A percentile compares a stretch with the other conserved stretches of the same genome.
Evolutionary conservation across 2,113 vertebrate genomes (phyloP).

Genomic region (Xenotilapia flavipinnis): DNA sequence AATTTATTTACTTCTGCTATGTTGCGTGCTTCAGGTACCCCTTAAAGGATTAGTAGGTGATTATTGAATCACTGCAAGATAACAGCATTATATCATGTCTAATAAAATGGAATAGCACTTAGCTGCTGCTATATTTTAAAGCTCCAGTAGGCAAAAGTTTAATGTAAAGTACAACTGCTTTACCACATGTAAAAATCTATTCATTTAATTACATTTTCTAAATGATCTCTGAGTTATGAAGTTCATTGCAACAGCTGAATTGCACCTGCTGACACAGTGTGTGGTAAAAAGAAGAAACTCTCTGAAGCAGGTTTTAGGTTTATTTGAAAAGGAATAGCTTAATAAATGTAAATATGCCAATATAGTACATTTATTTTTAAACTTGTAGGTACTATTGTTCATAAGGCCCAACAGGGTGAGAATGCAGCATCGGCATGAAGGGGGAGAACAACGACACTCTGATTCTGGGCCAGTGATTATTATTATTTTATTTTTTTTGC

Average conservation of each 20-base stretch:
- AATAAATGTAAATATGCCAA: not conserved
- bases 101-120: not conserved
- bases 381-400: slow-evolving; percentile 58
- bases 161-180: not conserved
- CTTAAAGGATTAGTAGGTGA: not conserved
- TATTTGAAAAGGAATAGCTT: not conserved
- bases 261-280: not conserved
- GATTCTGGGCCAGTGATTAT: slow-evolving; percentile 80
- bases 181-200: not conserved
- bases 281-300: not conserved
- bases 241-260: not conserved
- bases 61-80: not conserved
- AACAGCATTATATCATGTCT: not conserved
- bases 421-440: slow-evolving; percentile 89
- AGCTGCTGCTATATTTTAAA: not conserved
- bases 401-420: slow-evolving; percentile 85
- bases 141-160: not conserved
- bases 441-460: slow-evolving; percentile 71
- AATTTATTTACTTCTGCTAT: not conserved
- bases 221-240: not conserved
- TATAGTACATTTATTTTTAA: not conserved
- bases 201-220: not conserved
- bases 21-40: not conserved
- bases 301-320: not conserved
- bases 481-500: not conserved